These are phyloP conservation scores for Caenorhabditis sp. DNA, from an alignment of 2,888 invertebrate species.

Conservation along the genomic window DNA sequence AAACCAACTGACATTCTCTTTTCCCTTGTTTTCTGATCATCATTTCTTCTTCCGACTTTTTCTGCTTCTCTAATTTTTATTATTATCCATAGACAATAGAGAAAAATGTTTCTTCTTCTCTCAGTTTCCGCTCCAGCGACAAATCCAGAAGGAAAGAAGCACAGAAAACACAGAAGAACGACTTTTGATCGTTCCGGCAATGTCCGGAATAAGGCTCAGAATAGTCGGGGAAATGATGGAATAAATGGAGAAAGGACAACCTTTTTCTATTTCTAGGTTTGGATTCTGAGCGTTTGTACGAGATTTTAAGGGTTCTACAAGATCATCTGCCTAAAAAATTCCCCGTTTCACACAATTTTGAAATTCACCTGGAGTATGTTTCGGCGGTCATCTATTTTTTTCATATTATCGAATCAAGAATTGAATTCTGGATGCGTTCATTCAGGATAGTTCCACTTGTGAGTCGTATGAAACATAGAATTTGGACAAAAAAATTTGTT, in stretches of 20 bases:
- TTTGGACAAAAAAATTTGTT: too few relatives aligned
- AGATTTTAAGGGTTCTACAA: too few relatives aligned
- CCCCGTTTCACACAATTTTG: too few relatives aligned
- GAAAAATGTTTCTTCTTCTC: conserved; percentile 27
- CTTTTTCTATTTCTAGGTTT: not conserved
- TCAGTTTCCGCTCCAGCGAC: conserved; percentile 23
- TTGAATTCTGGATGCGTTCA: too few relatives aligned
- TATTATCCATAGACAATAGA: conserved; percentile 16
- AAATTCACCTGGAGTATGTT: too few relatives aligned
- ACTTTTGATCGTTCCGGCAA: conserved; percentile 29
- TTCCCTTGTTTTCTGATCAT: conserved; percentile 49
- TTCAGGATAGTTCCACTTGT: too few relatives aligned
- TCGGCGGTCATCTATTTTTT: too few relatives aligned
- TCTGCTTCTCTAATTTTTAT: conserved; percentile 22
- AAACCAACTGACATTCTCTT: conserved; percentile 46
- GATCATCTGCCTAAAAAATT: too few relatives aligned
- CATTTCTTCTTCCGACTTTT: conserved; percentile 10
- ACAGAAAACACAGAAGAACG: conserved; percentile 9
- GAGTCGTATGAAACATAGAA: too few relatives aligned
- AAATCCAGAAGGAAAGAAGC: conserved; percentile 1
- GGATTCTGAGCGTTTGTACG: too few relatives aligned
- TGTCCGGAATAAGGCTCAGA: conserved; percentile 3
- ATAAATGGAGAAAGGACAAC: not conserved
- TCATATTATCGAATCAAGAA: too few relatives aligned
- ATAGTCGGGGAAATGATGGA: conserved; percentile 1